Conservation (phyloP, 2,797 vertebrate genomes). For the Micromesistius poutassou region DNA sequence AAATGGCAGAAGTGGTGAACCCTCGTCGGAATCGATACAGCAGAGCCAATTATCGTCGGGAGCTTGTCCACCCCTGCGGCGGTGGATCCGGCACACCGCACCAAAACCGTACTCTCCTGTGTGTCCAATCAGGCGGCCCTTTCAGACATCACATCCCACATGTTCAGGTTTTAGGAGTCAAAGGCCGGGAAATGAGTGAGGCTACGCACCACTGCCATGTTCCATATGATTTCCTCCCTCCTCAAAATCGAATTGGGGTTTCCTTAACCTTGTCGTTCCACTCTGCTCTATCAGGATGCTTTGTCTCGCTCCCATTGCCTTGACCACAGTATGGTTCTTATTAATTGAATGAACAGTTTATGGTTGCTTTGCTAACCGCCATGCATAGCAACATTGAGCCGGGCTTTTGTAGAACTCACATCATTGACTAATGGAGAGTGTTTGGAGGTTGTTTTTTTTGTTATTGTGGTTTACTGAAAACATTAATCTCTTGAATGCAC, state of each 20-base stretch:
- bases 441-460: conserved; percentile 44
- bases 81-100: conserved; percentile 23
- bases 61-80: conserved; percentile 8
- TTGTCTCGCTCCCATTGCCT: conserved; percentile 25
- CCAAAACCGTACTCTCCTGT: conserved; percentile 25
- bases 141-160: conserved; percentile 36
- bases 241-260: conserved; percentile 28
- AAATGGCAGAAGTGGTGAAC: conserved; percentile 50
- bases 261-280: conserved; percentile 24
- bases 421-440: conserved; percentile 43
- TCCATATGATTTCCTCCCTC: conserved; percentile 26
- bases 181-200: conserved; percentile 25
- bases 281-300: conserved; percentile 23
- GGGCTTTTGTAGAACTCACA: conserved; percentile 34
- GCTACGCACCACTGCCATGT: conserved; percentile 19
- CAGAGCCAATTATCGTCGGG: conserved; percentile 12
- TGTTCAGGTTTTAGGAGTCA: conserved; percentile 29
- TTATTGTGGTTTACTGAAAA: conserved; percentile 22
- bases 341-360: conserved; percentile 37
- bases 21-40: conserved; percentile 48
- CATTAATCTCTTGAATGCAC: conserved; percentile 7
- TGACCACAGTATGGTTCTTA: conserved; percentile 26
- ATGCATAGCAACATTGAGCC: conserved; percentile 31
- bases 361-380: conserved; percentile 38
- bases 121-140: conserved; percentile 23